phyloP scores from a whole-genome alignment of 2,888 invertebrate species.

The Melanostoma scalare region DNA sequence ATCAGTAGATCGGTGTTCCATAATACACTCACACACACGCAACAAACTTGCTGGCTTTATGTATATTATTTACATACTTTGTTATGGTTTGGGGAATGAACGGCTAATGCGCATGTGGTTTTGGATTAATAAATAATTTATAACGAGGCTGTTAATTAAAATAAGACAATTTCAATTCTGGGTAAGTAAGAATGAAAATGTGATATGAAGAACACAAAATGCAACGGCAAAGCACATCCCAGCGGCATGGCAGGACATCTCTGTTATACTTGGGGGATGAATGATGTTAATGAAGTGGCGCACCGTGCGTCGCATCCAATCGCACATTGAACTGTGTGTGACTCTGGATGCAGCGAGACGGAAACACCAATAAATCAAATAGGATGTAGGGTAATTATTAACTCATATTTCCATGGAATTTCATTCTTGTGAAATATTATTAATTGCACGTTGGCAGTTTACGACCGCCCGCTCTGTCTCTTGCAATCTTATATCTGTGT shows the following conservation, averaged over 20 bases:
- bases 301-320: slow-evolving; percentile 42
- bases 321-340: slow-evolving; percentile 67
- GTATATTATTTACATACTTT: neutral
- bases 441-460: slow-evolving; percentile 72
- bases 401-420: slow-evolving; percentile 73
- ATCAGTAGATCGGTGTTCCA: slow-evolving; percentile 34
- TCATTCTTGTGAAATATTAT: slow-evolving; percentile 71
- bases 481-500: slow-evolving; percentile 29
- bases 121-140: slow-evolving; percentile 72
- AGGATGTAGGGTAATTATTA: slow-evolving; percentile 72
- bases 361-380: slow-evolving; percentile 71
- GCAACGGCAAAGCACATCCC: slow-evolving; percentile 54
- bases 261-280: slow-evolving; percentile 63
- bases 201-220: slow-evolving; percentile 24
- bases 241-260: slow-evolving; percentile 62
- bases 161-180: slow-evolving; percentile 69
- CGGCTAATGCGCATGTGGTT: slow-evolving; percentile 69
- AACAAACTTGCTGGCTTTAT: neutral
- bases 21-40: neutral
- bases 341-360: slow-evolving; percentile 68
- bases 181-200: slow-evolving; percentile 30
- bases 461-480: slow-evolving; percentile 72
- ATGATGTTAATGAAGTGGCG: slow-evolving; percentile 69
- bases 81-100: slow-evolving; percentile 38
- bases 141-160: slow-evolving; percentile 73